These are phyloP conservation scores for Antitype chi DNA, from an alignment of 2,888 invertebrate species.

Conservation along the genomic window DNA sequence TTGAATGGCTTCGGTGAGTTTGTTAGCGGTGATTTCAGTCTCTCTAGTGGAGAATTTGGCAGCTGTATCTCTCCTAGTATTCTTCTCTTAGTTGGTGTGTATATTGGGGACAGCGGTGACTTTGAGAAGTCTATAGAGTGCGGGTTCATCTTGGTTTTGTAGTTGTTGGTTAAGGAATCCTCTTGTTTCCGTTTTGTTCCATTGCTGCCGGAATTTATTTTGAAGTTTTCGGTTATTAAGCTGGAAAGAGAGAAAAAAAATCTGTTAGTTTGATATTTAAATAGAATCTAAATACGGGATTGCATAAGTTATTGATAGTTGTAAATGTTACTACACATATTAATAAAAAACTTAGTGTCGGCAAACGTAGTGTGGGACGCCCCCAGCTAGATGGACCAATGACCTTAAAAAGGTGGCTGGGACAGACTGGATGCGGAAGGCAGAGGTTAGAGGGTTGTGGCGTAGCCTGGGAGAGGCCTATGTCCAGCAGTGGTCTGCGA, in stretches of 20 bases:
- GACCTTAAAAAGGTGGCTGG: too few relatives aligned
- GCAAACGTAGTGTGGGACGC: too few relatives aligned
- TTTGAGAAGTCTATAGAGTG: conserved; percentile 81
- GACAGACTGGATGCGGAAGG: too few relatives aligned
- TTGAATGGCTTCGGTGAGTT: conserved; percentile 43
- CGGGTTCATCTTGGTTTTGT: conserved; percentile 85
- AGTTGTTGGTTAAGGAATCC: conserved; percentile 80
- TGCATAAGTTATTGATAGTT: background rate
- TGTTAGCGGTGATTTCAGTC: conserved; percentile 71
- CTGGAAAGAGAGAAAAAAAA: conserved; percentile 77
- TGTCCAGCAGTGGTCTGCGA: too few relatives aligned
- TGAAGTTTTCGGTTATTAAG: conserved; percentile 89
- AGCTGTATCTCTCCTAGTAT: conserved; percentile 79
- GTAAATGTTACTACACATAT: background rate
- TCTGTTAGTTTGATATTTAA: conserved; percentile 22
- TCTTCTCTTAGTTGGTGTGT: conserved; percentile 76
- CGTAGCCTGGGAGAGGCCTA: too few relatives aligned
- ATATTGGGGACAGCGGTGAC: conserved; percentile 75
- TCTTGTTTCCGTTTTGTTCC: conserved; percentile 85
- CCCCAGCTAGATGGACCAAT: too few relatives aligned
- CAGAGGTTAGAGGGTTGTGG: too few relatives aligned
- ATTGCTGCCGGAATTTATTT: conserved; percentile 88
- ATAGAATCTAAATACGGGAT: background rate
- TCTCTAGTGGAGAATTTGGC: conserved; percentile 74
- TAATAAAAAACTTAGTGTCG: too few relatives aligned